Conservation (phyloP, 2,888 invertebrate species). For the Athalia rosae region DNA sequence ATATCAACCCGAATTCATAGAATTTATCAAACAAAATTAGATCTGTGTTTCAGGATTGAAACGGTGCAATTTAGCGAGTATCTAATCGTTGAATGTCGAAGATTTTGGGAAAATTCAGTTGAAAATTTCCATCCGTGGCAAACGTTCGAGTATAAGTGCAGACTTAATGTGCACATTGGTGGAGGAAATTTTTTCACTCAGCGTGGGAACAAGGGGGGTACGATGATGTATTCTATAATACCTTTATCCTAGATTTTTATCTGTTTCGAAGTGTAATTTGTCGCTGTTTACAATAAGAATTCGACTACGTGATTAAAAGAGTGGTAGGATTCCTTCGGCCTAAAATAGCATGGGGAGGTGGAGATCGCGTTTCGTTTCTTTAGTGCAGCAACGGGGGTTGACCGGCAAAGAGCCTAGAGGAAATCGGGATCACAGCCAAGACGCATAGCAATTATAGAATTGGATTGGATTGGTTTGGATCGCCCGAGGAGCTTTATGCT, state of each 20-base stretch:
- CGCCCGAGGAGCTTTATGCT: constrained; percentile 61
- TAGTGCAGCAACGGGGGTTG: constrained; percentile 63
- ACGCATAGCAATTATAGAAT: constrained; percentile 71
- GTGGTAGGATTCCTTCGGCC: constrained; percentile 66
- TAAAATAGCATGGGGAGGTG: constrained; percentile 70
- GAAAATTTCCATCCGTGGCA: too few species aligned
- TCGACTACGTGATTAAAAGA: constrained; percentile 62
- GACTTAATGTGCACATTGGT: not conserved
- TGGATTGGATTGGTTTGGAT: constrained; percentile 66
- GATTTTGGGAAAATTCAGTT: too few species aligned
- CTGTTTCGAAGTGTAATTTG: constrained; percentile 10
- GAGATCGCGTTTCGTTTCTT: constrained; percentile 72
- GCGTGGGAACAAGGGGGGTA: not conserved
- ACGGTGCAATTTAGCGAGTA: too few species aligned
- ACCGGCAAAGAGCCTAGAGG: constrained; percentile 59
- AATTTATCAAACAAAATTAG: too few species aligned
- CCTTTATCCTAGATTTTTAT: constrained; percentile 29
- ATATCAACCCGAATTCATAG: too few species aligned
- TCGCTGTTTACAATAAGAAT: constrained; percentile 58
- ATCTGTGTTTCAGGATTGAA: too few species aligned
- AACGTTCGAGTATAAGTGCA: not conserved
- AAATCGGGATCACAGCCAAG: constrained; percentile 71
- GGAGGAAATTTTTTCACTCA: not conserved
- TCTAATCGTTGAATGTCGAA: too few species aligned
- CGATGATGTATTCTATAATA: constrained; percentile 18